A percentile compares a stretch with the other conserved stretches of the same genome.
These are phyloP conservation scores for Physocephala rufipes DNA, from an alignment of 2,888 invertebrate species.

Conservation along the genomic window DNA sequence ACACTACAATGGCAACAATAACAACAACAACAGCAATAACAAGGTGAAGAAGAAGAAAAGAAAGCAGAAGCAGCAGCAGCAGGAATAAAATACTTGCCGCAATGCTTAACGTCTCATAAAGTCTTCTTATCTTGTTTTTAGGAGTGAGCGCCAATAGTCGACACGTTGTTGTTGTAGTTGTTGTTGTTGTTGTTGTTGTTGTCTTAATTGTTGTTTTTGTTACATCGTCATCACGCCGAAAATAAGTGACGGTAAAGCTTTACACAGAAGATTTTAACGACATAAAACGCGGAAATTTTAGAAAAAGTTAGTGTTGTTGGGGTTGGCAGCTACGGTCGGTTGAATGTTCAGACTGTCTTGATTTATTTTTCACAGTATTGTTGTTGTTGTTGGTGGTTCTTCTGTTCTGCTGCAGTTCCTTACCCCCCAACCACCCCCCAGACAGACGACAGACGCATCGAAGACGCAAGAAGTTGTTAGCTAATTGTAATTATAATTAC, in stretches of 20 bases:
- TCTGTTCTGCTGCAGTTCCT: background rate
- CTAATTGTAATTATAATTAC: conserved; percentile 49
- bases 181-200: no score
- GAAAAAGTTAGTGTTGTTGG: no score
- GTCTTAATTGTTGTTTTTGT: no score
- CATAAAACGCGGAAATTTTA: no score
- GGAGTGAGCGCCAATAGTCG: background rate
- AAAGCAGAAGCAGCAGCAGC: background rate
- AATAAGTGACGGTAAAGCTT: no score
- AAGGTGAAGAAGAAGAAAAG: no score
- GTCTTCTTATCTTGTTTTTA: conserved; percentile 17
- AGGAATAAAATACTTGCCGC: conserved; percentile 3
- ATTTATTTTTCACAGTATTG: background rate
- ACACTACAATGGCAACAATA: conserved; percentile 20
- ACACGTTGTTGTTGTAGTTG: conserved; percentile 1
- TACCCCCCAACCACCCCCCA: background rate
- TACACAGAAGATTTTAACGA: no score
- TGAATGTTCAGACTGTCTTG: no score
- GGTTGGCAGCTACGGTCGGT: no score
- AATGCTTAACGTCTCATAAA: conserved; percentile 25
- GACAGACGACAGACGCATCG: conserved; percentile 27
- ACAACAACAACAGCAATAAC: no score
- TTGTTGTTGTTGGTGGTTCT: background rate
- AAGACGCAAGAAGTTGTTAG: conserved; percentile 44
- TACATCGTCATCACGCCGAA: no score